These are phyloP conservation scores for Linnaemya tessellans DNA, from an alignment of 2,888 invertebrate species.

Conservation along the genomic window DNA sequence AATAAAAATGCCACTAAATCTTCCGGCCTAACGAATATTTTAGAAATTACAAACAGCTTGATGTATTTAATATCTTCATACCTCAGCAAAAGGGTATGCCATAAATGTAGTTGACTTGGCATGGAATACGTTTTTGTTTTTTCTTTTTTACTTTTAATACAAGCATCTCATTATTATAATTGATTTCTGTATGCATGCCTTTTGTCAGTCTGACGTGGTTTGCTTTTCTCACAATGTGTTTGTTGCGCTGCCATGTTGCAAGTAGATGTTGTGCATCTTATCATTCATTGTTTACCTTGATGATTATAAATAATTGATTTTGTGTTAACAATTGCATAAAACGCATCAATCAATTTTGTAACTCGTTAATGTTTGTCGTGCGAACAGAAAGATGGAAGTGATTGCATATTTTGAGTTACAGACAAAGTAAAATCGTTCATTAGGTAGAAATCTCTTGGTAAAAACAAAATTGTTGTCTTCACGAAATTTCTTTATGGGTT, in stretches of 20 bases:
- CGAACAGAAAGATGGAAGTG: neutral
- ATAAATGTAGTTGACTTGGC: neutral
- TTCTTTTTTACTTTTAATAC: neutral
- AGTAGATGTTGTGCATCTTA: neutral
- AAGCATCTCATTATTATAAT: conserved; percentile 23
- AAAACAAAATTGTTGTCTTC: neutral
- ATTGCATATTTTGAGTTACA: neutral
- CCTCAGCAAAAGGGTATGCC: neutral
- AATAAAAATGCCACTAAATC: neutral
- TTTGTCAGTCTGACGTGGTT: neutral
- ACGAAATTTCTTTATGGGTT: neutral
- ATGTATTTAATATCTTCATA: no score
- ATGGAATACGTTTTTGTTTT: neutral
- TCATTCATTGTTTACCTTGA: conserved; percentile 28
- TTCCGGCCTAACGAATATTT: neutral
- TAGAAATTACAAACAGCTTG: neutral
- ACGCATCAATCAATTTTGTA: conserved; percentile 43
- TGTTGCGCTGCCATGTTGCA: neutral
- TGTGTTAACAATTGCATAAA: conserved; percentile 52
- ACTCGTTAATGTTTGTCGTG: neutral
- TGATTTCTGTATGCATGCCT: conserved; percentile 7
- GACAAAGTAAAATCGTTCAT: neutral
- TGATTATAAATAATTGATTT: conserved; percentile 55
- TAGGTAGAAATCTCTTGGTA: neutral
- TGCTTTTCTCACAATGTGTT: conserved; percentile 7